Conservation (phyloP, 1,140 invertebrate species). For the Aricia agestis region DNA sequence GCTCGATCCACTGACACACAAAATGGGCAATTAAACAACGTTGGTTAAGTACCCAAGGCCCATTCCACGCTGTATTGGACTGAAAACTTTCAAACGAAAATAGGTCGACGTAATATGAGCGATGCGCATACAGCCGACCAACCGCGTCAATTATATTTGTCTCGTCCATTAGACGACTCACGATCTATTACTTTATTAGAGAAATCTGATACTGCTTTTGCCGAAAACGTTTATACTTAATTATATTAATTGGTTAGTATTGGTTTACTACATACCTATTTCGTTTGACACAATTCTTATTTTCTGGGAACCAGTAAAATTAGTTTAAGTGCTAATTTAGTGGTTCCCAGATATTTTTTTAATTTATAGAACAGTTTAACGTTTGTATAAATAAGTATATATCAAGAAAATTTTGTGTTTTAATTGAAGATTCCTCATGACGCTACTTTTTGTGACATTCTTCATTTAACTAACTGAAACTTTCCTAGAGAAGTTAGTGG, state of each 20-base stretch:
- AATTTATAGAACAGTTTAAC: no score
- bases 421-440: no score
- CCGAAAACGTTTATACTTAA: conserved; percentile 19
- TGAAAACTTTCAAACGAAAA: background rate
- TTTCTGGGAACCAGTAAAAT: no score
- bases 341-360: no score
- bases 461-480: no score
- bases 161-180: conserved; percentile 34
- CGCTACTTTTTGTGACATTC: no score
- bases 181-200: conserved; percentile 35
- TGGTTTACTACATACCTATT: background rate
- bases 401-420: no score
- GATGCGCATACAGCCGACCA: conserved; percentile 17
- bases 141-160: conserved; percentile 38
- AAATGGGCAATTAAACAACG: conserved; percentile 34
- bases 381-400: no score
- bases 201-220: conserved; percentile 26
- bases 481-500: background rate
- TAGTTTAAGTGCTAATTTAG: no score
- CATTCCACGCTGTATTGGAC: background rate
- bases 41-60: conserved; percentile 3
- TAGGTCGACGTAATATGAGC: conserved; percentile 25
- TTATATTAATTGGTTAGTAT: conserved; percentile 12
- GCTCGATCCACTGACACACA: conserved; percentile 42
- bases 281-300: no score